phyloP scores from a whole-genome alignment of 2,797 vertebrate species.

The Euphonia xanthogaster region DNA sequence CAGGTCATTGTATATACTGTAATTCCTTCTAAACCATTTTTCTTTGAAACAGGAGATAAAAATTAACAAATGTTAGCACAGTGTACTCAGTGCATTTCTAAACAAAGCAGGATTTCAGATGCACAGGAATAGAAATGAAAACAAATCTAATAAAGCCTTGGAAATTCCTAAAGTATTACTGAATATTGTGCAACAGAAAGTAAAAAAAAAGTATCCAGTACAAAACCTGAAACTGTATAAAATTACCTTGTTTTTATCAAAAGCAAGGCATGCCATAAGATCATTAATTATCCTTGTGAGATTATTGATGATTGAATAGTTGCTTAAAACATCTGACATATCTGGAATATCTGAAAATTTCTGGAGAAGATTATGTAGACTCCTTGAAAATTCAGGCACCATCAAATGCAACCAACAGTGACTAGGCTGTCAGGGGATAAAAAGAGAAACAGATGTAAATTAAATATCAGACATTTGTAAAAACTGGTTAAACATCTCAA shows the following conservation, averaged over 20 bases:
- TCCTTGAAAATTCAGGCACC: constrained; percentile 77
- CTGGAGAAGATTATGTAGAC: constrained; percentile 75
- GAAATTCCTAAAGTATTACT: neutral
- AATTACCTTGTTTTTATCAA: constrained; percentile 74
- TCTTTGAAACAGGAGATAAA: neutral
- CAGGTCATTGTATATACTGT: neutral
- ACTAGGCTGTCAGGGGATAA: constrained; percentile 73
- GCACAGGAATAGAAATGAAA: neutral
- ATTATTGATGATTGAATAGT: constrained; percentile 81
- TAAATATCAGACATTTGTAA: constrained; percentile 33
- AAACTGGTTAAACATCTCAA: constrained; percentile 13
- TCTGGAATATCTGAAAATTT: constrained; percentile 80
- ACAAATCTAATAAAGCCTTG: neutral
- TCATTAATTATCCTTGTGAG: constrained; percentile 79
- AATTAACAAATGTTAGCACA: neutral
- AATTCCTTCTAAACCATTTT: neutral
- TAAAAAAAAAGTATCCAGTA: neutral
- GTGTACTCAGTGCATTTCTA: neutral
- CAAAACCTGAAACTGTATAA: neutral
- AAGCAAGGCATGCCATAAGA: constrained; percentile 73
- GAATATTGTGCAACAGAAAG: neutral
- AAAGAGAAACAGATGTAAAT: constrained; percentile 38
- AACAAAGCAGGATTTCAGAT: constrained; percentile 4
- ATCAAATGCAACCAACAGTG: constrained; percentile 81
- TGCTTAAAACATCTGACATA: constrained; percentile 80